Evolutionary conservation across 2,888 invertebrate species (phyloP).

Genomic region (Aspidapion aeneum): DNA sequence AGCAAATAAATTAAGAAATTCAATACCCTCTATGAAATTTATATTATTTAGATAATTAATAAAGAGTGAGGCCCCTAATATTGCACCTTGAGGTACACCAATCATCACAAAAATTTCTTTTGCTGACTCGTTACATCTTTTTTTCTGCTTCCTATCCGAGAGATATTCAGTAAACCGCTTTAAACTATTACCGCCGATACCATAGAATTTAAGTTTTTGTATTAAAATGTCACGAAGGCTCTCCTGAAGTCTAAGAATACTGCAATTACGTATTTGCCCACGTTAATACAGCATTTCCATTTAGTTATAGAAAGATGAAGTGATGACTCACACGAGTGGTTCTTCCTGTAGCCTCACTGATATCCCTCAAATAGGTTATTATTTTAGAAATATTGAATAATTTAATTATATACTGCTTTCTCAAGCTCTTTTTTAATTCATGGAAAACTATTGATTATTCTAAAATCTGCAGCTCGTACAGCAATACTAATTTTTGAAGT

Average conservation of each 20-base stretch:
- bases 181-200: background rate
- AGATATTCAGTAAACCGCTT: background rate
- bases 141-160: background rate
- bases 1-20: background rate
- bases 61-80: background rate
- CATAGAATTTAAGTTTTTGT: background rate
- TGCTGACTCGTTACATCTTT: too few relatives aligned
- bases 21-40: background rate
- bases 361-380: constrained; percentile 3
- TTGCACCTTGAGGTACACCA: background rate
- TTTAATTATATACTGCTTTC: constrained; percentile 7
- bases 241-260: constrained; percentile 14
- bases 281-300: constrained; percentile 7
- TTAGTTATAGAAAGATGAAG: constrained; percentile 11
- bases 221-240: constrained; percentile 13
- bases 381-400: constrained; percentile 6
- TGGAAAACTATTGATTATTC: constrained; percentile 9
- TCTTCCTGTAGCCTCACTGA: constrained; percentile 13
- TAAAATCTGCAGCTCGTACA: constrained; percentile 1
- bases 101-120: too few relatives aligned
- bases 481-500: constrained; percentile 6
- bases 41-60: background rate
- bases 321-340: constrained; percentile 13
- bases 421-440: constrained; percentile 5
- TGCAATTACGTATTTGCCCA: background rate